Base-by-base conservation (phyloP, 1,140 invertebrate species). In the Akabosia matsudoensis region DNA sequence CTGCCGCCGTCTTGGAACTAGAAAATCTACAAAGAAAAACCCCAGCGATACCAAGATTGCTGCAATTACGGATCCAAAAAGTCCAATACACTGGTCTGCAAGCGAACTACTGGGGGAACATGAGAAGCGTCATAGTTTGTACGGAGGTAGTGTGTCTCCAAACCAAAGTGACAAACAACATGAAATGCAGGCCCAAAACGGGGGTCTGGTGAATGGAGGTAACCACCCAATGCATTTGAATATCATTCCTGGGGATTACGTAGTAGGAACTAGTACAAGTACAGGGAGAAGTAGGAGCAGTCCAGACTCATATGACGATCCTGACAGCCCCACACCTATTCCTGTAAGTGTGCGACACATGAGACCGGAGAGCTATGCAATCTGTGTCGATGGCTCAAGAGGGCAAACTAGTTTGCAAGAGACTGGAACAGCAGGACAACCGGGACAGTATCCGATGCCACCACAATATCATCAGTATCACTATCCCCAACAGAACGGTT, bases 221-320 rank as follows among this genome's bases (percentile, higher is more conserved):
- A 34, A 74, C 30, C 74, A 73, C 28, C 74, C 75, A 56, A 76
- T 78, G 71, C 56, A 78, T 76, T 70, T 81, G n/a, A 81, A 79
- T 54, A 78, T 79, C 67, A 67, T 73, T 1, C 64, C 33, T 3
- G 31, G 75, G 73, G 78, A 74, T 4, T 64, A 77, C 54, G 75
- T 64, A 0, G 33, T 37, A 18, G 74, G 76, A 18, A 76, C 73
- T 18, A 77, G 64, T 26, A 79, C 33, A n/a, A 45, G 77, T 45
- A 79, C 76, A 16, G n/a, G n/a, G n/a, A 75, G 79, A n/a, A 81
- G 80, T 74, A 74, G 79, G 28, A 77, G 78, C 28, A 75, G 76
- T 33, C 80, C 80, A 14, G 80, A 81, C 45, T 79, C 78, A 0
- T 81, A 81, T 34, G 80, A 81, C 61, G 80, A 81, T 61, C 80